phyloP scores from a whole-genome alignment of 2,888 invertebrate genomes.

The Rhagophthalmus giganteus region DNA sequence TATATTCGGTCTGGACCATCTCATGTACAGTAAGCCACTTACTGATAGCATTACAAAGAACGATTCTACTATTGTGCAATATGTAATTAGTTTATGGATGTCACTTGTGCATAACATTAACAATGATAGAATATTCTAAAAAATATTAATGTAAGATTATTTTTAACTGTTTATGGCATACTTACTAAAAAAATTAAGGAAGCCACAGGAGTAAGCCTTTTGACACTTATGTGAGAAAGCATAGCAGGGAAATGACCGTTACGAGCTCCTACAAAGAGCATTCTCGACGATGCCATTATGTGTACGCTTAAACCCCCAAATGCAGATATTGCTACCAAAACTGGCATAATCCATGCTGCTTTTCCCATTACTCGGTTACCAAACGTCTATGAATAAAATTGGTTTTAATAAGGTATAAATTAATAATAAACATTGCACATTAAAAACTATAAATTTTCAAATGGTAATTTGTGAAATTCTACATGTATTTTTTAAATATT shows the following conservation, averaged over 20 bases:
- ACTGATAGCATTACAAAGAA: slow-evolving; percentile 89
- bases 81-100: slow-evolving; percentile 84
- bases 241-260: slow-evolving; percentile 85
- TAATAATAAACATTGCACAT: too few species aligned
- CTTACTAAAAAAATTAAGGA: slow-evolving; percentile 81
- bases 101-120: slow-evolving; percentile 84
- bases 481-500: too few species aligned
- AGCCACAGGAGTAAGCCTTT: slow-evolving; percentile 76
- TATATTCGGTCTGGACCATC: slow-evolving; percentile 78
- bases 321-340: slow-evolving; percentile 90
- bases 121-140: slow-evolving; percentile 80
- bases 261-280: slow-evolving; percentile 89
- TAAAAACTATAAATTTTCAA: slow-evolving; percentile 40
- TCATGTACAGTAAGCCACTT: slow-evolving; percentile 79
- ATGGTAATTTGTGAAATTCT: too few species aligned
- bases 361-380: slow-evolving; percentile 75
- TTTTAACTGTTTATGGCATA: not conserved
- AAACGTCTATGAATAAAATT: too few species aligned
- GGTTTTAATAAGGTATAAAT: too few species aligned
- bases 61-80: slow-evolving; percentile 90
- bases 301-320: slow-evolving; percentile 93
- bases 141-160: slow-evolving; percentile 37
- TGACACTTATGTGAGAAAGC: slow-evolving; percentile 76
- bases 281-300: slow-evolving; percentile 92
- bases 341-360: slow-evolving; percentile 80